These are phyloP conservation scores for Sinocyclocheilus anshuiensis DNA, from an alignment of 2,113 vertebrate species.

Conservation along the genomic window DNA sequence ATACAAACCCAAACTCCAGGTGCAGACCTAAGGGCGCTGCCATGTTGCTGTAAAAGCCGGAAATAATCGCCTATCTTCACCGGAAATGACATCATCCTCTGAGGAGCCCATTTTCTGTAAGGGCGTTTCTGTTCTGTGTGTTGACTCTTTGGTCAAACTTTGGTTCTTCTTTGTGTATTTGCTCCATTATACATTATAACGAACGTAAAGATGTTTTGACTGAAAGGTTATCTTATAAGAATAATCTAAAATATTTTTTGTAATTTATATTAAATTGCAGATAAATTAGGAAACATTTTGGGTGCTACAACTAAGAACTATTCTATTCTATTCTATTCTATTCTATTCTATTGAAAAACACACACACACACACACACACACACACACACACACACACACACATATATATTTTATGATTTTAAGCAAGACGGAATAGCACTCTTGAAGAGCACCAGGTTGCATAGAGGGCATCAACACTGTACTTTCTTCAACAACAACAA, in stretches of 20 bases:
- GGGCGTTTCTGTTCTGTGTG: neutral
- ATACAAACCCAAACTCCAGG: constrained; percentile 90
- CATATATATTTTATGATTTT: neutral
- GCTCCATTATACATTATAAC: neutral
- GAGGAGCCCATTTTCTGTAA: constrained; percentile 4
- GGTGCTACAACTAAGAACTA: neutral
- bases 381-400: no score
- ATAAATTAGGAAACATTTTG: neutral
- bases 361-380: no score
- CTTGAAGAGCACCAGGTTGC: neutral
- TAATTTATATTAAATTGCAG: neutral
- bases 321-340: neutral
- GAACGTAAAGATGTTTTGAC: neutral
- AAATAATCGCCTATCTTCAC: constrained; percentile 26
- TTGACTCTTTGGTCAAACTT: neutral
- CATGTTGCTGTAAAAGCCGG: constrained; percentile 75
- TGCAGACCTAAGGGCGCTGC: constrained; percentile 85
- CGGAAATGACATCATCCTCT: constrained; percentile 62
- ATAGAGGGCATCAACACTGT: neutral
- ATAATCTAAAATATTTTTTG: neutral
- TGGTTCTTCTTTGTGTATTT: neutral
- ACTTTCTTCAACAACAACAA: no score
- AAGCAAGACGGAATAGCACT: neutral
- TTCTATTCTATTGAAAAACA: neutral
- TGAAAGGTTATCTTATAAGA: neutral